A percentile compares a stretch with the other conserved stretches of the same genome.
Conservation (phyloP, 2,888 invertebrate genomes). For the Epirrhoe tristata region DNA sequence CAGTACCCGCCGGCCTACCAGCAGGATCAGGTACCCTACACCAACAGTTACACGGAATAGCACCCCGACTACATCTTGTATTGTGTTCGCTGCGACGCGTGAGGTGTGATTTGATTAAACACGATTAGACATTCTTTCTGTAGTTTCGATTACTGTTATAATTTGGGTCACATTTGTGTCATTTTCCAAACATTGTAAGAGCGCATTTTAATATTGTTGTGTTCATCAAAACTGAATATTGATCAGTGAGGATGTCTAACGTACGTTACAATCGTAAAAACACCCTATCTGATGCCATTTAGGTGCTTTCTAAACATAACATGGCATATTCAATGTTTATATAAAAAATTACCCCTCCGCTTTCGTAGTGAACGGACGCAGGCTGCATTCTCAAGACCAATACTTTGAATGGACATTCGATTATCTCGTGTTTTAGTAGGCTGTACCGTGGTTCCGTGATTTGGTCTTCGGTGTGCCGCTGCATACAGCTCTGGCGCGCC, state of each 20-base stretch:
- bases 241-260: not conserved
- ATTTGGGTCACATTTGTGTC: no score
- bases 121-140: no score
- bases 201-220: no score
- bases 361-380: constrained; percentile 22
- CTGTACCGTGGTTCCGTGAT: constrained; percentile 8
- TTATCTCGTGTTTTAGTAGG: constrained; percentile 12
- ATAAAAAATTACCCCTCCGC: constrained; percentile 14
- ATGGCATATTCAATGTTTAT: not conserved
- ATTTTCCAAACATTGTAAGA: no score
- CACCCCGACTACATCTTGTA: constrained; percentile 27
- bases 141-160: no score
- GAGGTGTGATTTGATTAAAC: not conserved
- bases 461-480: constrained; percentile 36
- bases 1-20: constrained; percentile 85
- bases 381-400: constrained; percentile 36
- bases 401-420: constrained; percentile 3
- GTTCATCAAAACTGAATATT: no score
- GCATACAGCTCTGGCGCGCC: constrained; percentile 30
- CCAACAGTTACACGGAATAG: constrained; percentile 39
- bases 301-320: not conserved
- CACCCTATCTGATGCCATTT: not conserved
- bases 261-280: not conserved
- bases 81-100: constrained; percentile 17
- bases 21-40: constrained; percentile 79